These are phyloP conservation scores for Bombus fervidus DNA, from an alignment of 1,140 invertebrate genomes.

Conservation along the genomic window DNA sequence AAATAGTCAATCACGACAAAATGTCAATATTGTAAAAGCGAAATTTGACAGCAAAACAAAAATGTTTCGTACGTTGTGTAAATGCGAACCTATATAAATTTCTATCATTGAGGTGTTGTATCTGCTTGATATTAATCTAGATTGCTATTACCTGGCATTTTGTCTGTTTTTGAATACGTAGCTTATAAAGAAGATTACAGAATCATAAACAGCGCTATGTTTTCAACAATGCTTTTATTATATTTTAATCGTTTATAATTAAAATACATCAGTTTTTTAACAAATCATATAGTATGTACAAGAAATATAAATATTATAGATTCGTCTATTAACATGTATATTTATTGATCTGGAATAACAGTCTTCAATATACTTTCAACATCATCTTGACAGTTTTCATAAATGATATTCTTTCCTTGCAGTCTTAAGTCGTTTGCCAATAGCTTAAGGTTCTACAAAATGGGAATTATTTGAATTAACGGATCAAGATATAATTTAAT, in stretches of 20 bases:
- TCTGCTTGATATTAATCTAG: not conserved
- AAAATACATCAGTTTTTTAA: not conserved
- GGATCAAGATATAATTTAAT: too few relatives aligned
- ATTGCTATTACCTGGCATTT: too few relatives aligned
- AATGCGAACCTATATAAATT: not conserved
- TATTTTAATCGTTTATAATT: not conserved
- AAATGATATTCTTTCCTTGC: conserved; percentile 62
- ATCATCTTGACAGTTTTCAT: conserved; percentile 59
- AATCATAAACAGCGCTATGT: not conserved
- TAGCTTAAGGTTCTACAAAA: conserved; percentile 71
- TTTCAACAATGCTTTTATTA: not conserved
- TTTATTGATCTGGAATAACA: conserved; percentile 64
- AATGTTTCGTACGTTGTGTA: not conserved
- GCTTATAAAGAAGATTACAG: not conserved
- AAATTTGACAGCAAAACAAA: not conserved
- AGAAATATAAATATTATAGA: not conserved
- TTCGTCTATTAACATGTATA: not conserved
- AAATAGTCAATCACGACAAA: not conserved
- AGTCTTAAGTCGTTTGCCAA: conserved; percentile 65
- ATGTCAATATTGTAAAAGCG: not conserved
- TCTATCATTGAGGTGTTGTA: not conserved
- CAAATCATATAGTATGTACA: not conserved
- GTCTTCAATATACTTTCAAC: conserved; percentile 51
- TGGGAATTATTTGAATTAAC: not conserved
- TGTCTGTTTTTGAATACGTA: not conserved